Evolutionary conservation across 1,140 invertebrate genomes (phyloP).

Genomic region (Atta texana): DNA sequence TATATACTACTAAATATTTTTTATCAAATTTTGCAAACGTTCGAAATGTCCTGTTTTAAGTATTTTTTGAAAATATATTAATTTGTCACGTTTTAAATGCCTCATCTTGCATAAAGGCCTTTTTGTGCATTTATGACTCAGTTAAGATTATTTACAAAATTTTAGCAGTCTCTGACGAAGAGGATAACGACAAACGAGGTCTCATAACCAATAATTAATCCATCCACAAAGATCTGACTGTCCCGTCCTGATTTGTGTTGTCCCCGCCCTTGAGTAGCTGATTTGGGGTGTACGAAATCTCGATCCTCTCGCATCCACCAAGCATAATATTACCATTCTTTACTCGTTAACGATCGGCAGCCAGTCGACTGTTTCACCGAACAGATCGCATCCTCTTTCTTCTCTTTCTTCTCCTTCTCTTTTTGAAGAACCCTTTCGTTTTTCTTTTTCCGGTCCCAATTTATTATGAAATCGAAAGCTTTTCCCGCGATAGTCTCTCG

Average conservation of each 20-base stretch:
- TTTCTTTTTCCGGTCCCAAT: conserved; percentile 69
- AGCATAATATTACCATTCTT: conserved; percentile 77
- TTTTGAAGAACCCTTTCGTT: neutral
- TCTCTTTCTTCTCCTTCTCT: neutral
- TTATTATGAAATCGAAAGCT: conserved; percentile 72
- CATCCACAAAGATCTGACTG: conserved; percentile 49
- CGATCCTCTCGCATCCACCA: conserved; percentile 46
- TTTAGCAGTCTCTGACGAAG: neutral
- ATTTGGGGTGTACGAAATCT: conserved; percentile 25
- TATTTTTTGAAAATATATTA: neutral
- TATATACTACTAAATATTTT: neutral
- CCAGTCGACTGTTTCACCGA: conserved; percentile 65
- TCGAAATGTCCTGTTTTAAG: neutral
- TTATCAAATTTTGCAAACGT: neutral
- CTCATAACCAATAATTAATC: conserved; percentile 48
- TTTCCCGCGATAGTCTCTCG: conserved; percentile 65
- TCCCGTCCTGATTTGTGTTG: conserved; percentile 44
- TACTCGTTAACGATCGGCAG: conserved; percentile 76
- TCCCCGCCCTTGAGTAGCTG: conserved; percentile 46
- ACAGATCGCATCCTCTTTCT: conserved; percentile 16
- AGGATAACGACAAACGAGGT: conserved; percentile 52
- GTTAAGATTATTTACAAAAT: conserved; percentile 13
- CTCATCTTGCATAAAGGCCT: neutral
- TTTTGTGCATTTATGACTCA: neutral
- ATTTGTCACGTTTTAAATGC: neutral